Evolutionary conservation across 2,797 vertebrate genomes (phyloP).

Genomic region (Amazona finschi): DNA sequence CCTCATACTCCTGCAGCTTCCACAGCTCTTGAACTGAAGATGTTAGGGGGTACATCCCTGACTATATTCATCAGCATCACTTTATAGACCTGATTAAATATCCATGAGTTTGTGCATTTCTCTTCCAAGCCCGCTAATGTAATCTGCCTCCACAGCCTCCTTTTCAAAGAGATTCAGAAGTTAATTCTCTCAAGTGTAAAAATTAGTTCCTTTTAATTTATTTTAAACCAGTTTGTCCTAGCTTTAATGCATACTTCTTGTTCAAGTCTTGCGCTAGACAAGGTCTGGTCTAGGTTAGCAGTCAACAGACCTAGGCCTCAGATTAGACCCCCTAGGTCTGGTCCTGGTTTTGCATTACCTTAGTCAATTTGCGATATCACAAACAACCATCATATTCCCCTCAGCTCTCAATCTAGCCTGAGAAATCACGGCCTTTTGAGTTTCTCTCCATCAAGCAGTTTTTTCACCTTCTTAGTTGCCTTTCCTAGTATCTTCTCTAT

Average conservation of each 20-base stretch:
- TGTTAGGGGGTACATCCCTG: not conserved
- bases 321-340: not conserved
- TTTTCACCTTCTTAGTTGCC: not conserved
- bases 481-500: not conserved
- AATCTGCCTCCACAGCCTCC: not conserved
- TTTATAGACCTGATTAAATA: not conserved
- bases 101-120: not conserved
- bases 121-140: not conserved
- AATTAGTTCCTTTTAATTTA: not conserved
- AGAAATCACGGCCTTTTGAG: not conserved
- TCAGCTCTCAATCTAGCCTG: not conserved
- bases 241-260: not conserved
- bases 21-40: not conserved
- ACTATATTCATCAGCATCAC: not conserved
- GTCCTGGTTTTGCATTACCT: not conserved
- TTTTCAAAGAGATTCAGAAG: not conserved
- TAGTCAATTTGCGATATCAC: fast-evolving
- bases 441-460: not conserved
- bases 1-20: not conserved
- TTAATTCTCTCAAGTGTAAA: not conserved
- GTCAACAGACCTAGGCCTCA: not conserved
- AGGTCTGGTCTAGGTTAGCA: not conserved
- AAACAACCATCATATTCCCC: not conserved
- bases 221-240: not conserved
- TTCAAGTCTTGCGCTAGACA: not conserved